phyloP scores from a whole-genome alignment of 1,140 invertebrate species.

The Lepidurus packardi region DNA sequence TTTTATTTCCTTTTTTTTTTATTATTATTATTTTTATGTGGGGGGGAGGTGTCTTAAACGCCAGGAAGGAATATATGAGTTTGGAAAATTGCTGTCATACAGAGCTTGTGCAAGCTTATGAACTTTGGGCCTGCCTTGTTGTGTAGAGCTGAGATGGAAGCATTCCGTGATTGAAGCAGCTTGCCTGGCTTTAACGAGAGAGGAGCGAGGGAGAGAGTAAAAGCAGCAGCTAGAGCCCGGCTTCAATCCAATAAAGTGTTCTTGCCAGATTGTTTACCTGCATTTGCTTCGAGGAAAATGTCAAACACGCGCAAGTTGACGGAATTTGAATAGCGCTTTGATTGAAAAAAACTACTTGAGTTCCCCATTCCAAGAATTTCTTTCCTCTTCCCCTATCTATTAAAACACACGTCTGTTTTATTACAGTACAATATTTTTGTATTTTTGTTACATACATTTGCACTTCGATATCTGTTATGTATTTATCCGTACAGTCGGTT shows the following conservation, averaged over 20 bases:
- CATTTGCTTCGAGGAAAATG: not conserved
- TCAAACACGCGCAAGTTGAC: not conserved
- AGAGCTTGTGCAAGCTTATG: constrained; percentile 19
- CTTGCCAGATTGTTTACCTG: constrained; percentile 18
- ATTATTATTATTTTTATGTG: not conserved
- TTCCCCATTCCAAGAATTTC: not conserved
- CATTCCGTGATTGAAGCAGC: constrained; percentile 21
- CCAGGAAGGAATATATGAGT: constrained; percentile 19
- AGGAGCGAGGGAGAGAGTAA: not conserved
- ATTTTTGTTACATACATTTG: no score
- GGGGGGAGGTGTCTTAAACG: not conserved
- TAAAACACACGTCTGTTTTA: not conserved
- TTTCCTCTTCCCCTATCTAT: not conserved
- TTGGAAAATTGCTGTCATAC: constrained; percentile 23
- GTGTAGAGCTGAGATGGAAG: not conserved
- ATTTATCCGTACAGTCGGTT: not conserved
- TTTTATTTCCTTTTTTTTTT: not conserved
- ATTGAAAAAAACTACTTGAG: not conserved
- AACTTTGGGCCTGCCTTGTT: not conserved
- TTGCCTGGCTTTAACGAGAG: constrained; percentile 21
- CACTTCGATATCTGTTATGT: no score
- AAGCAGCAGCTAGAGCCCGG: not conserved
- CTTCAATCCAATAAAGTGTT: constrained; percentile 20
- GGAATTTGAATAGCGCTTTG: constrained; percentile 16
- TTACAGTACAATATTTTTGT: not conserved